Percentiles rank a stretch among this genome's conserved stretches.
phyloP scores from a whole-genome alignment of 2,888 invertebrate genomes.

The Subacronicta megacephala region DNA sequence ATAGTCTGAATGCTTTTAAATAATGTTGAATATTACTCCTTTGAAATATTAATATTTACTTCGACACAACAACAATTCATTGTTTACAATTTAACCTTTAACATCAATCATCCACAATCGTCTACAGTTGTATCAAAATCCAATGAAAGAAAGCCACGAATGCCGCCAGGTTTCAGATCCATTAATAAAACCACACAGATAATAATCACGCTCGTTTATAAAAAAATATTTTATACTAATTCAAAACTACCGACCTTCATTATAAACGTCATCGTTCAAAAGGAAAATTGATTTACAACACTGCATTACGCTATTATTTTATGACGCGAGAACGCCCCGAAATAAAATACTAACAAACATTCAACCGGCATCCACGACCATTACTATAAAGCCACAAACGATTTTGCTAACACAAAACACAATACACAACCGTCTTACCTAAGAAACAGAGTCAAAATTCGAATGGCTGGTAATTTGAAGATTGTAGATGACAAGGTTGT shows the following conservation, averaged over 20 bases:
- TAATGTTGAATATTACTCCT: no score
- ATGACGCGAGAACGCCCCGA: conserved; percentile 88
- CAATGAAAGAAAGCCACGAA: conserved; percentile 50
- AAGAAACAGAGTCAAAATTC: conserved; percentile 62
- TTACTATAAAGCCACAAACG: conserved; percentile 74
- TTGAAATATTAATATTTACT: no score
- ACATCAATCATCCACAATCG: conserved; percentile 40
- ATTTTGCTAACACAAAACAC: conserved; percentile 31
- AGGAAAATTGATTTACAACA: conserved; percentile 87
- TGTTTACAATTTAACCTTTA: conserved; percentile 7
- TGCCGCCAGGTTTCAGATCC: conserved; percentile 58
- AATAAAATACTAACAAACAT: conserved; percentile 89
- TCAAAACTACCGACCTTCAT: conserved; percentile 83
- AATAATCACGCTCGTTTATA: conserved; percentile 73
- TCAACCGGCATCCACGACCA: conserved; percentile 88
- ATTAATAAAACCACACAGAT: conserved; percentile 73
- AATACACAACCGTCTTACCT: conserved; percentile 42
- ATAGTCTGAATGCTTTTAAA: no score
- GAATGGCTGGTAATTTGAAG: conserved; percentile 28
- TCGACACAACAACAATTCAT: conserved; percentile 13
- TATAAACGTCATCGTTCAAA: conserved; percentile 86
- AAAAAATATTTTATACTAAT: conserved; percentile 77
- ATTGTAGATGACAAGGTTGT: conserved; percentile 61
- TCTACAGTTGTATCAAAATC: conserved; percentile 31
- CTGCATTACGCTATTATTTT: conserved; percentile 89